These are phyloP conservation scores for Garrulus glandarius DNA, from an alignment of 2,797 vertebrate species.

Conservation along the genomic window DNA sequence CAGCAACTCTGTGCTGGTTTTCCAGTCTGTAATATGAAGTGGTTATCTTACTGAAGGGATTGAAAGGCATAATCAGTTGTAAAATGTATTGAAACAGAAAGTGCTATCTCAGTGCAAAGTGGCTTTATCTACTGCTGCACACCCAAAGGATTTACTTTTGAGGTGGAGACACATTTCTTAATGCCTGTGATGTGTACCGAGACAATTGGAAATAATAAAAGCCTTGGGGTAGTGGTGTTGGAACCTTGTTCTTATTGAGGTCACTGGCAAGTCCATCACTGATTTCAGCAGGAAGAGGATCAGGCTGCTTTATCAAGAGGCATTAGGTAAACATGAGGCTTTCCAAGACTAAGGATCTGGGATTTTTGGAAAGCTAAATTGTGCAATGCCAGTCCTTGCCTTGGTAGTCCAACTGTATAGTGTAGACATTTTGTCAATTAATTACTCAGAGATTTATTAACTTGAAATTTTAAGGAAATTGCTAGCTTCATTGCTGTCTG, in stretches of 20 bases:
- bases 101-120: background rate
- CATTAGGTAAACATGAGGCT: background rate
- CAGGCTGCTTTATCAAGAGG: background rate
- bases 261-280: background rate
- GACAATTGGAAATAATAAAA: background rate
- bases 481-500: background rate
- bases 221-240: background rate
- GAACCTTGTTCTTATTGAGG: background rate
- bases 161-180: conserved; percentile 6
- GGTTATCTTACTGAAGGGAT: background rate
- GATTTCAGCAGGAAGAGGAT: background rate
- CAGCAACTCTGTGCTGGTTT: background rate
- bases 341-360: background rate
- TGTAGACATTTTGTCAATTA: background rate
- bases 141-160: conserved; percentile 30
- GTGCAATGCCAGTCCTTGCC: background rate
- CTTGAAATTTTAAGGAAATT: background rate
- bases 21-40: background rate
- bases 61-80: background rate
- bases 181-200: background rate
- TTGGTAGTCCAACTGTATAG: background rate
- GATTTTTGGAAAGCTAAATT: background rate
- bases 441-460: background rate
- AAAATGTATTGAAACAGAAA: conserved; percentile 34
- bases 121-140: conserved; percentile 30